Percentiles rank a stretch among this genome's conserved stretches.
Evolutionary conservation across 1,140 invertebrate species (phyloP).

Genomic region (Campodea augens): DNA sequence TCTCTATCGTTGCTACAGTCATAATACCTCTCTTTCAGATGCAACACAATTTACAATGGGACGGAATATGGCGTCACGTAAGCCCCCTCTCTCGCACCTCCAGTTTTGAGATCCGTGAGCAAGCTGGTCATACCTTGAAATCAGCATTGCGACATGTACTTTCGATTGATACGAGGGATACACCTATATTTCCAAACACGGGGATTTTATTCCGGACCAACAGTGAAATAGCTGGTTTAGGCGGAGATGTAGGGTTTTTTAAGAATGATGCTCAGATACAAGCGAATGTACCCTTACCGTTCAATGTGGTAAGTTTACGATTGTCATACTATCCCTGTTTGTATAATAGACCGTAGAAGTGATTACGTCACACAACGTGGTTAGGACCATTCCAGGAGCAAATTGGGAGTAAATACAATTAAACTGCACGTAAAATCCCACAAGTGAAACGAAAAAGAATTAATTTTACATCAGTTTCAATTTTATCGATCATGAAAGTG

Average conservation of each 20-base stretch:
- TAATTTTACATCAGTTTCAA: too few species aligned
- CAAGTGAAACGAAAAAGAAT: too few species aligned
- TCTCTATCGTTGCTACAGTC: background rate
- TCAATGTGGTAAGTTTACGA: slow-evolving; percentile 42
- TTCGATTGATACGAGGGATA: slow-evolving; percentile 55
- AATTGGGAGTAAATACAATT: too few species aligned
- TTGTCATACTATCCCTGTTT: too few species aligned
- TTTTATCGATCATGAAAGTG: too few species aligned
- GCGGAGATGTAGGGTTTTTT: slow-evolving; percentile 66
- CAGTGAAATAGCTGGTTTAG: slow-evolving; percentile 66
- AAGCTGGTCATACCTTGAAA: slow-evolving; percentile 66
- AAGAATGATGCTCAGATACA: slow-evolving; percentile 64
- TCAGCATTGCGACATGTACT: slow-evolving; percentile 60
- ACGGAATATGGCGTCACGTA: slow-evolving; percentile 57
- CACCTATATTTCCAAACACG: slow-evolving; percentile 47
- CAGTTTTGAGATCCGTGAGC: slow-evolving; percentile 59
- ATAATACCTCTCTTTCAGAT: slow-evolving; percentile 26
- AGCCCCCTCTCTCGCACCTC: slow-evolving; percentile 36
- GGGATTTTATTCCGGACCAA: slow-evolving; percentile 46
- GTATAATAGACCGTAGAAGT: too few species aligned
- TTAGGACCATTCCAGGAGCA: too few species aligned
- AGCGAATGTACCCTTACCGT: slow-evolving; percentile 43
- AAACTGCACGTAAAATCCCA: too few species aligned
- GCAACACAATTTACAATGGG: slow-evolving; percentile 63
- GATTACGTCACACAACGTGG: too few species aligned